Percentiles rank a stretch among this genome's conserved stretches.
phyloP scores from a whole-genome alignment of 2,113 vertebrate species.

The Pandion haliaetus region DNA sequence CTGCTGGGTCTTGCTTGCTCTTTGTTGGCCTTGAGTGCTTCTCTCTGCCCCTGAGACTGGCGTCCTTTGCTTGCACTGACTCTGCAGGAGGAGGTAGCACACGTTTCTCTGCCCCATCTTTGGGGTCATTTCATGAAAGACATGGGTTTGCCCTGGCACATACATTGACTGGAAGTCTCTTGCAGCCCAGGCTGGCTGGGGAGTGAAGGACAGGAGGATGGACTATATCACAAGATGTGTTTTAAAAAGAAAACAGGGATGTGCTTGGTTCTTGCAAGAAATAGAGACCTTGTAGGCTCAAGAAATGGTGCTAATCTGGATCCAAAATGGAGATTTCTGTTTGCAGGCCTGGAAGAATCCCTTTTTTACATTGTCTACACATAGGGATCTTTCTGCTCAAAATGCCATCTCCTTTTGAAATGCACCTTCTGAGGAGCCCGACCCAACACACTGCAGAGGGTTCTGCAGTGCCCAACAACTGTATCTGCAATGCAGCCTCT shows the following conservation, averaged over 20 bases:
- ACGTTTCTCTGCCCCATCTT: not conserved
- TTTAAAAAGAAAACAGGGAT: not conserved
- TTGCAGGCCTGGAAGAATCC: not conserved
- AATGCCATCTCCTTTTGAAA: not conserved
- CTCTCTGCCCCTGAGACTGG: not conserved
- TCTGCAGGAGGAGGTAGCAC: not conserved
- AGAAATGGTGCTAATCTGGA: not conserved
- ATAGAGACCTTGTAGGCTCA: not conserved
- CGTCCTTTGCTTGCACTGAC: not conserved
- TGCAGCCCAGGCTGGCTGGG: not conserved
- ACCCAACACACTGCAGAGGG: not conserved
- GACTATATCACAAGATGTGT: not conserved
- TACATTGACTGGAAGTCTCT: not conserved
- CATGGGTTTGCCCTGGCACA: not conserved
- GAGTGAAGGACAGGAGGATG: not conserved
- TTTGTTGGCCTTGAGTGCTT: not conserved
- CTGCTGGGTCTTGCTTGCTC: not conserved
- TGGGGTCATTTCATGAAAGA: not conserved
- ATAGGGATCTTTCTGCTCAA: not conserved
- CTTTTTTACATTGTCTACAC: not conserved
- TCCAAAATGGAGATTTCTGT: not conserved
- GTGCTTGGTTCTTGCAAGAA: not conserved
- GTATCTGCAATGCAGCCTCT: not conserved
- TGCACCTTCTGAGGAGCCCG: not conserved
- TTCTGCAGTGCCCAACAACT: not conserved